Percentiles rank a stretch among this genome's conserved stretches.
phyloP scores from a whole-genome alignment of 2,113 vertebrate genomes.

The Capreolus pygargus region DNA sequence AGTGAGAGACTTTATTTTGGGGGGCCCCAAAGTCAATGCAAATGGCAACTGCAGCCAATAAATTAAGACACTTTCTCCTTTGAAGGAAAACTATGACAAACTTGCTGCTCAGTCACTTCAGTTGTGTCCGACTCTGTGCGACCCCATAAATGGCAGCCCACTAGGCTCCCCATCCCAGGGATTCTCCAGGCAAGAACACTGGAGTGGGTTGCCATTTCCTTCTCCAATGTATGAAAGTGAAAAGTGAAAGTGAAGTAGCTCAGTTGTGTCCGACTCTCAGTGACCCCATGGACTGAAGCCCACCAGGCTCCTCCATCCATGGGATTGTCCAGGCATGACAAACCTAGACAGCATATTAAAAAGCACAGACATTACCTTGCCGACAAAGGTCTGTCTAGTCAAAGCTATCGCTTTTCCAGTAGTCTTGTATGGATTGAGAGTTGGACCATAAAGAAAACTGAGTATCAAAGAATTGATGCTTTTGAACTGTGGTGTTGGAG shows the following conservation, averaged over 20 bases:
- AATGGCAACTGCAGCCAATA: neutral
- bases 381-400: neutral
- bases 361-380: neutral
- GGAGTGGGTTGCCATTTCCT: too few species aligned
- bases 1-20: neutral
- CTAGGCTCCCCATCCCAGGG: too few species aligned
- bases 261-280: too few species aligned
- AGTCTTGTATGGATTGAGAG: neutral
- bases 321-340: neutral
- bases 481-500: neutral
- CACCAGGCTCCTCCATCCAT: too few species aligned
- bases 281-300: too few species aligned
- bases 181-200: too few species aligned
- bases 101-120: too few species aligned
- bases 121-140: too few species aligned
- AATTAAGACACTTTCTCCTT: neutral
- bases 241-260: too few species aligned
- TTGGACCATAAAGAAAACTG: neutral
- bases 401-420: neutral
- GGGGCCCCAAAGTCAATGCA: neutral
- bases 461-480: neutral
- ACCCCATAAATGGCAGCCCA: too few species aligned
- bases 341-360: neutral
- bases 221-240: too few species aligned
- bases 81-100: neutral